These are phyloP conservation scores for Antigone vipio DNA, from an alignment of 2,113 vertebrate species.

Conservation along the genomic window DNA sequence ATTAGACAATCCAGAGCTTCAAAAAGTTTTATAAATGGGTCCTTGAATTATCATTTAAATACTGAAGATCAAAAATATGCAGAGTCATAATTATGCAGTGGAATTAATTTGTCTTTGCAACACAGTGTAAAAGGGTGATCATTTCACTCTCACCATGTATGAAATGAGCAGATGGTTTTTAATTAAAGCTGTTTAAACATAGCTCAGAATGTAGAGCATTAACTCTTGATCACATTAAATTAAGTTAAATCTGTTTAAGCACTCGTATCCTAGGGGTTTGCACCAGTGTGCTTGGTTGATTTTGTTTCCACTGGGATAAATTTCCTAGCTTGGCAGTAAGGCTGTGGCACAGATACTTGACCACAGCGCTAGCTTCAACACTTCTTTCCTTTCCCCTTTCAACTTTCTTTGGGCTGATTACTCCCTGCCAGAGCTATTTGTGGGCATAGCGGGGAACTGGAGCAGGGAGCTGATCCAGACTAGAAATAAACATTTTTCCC, in stretches of 20 bases:
- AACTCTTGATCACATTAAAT: background rate
- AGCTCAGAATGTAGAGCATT: background rate
- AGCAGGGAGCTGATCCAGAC: background rate
- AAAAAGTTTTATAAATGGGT: background rate
- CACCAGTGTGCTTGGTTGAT: background rate
- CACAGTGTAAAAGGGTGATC: background rate
- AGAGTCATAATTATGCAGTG: background rate
- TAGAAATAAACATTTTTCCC: background rate
- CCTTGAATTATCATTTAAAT: background rate
- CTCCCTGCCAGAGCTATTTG: background rate
- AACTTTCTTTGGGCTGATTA: background rate
- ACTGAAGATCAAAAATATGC: background rate
- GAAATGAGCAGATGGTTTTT: background rate
- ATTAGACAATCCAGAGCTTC: background rate
- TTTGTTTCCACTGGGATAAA: background rate
- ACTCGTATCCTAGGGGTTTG: background rate
- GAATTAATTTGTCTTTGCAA: background rate
- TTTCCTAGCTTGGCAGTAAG: background rate
- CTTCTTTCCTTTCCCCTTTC: background rate
- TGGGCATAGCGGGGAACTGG: background rate
- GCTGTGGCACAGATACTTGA: background rate
- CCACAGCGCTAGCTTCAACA: background rate
- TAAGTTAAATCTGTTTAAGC: background rate
- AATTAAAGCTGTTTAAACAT: background rate
- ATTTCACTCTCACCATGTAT: accelerated